Conservation (phyloP, 2,888 invertebrate genomes). For the Noctua fimbriata region DNA sequence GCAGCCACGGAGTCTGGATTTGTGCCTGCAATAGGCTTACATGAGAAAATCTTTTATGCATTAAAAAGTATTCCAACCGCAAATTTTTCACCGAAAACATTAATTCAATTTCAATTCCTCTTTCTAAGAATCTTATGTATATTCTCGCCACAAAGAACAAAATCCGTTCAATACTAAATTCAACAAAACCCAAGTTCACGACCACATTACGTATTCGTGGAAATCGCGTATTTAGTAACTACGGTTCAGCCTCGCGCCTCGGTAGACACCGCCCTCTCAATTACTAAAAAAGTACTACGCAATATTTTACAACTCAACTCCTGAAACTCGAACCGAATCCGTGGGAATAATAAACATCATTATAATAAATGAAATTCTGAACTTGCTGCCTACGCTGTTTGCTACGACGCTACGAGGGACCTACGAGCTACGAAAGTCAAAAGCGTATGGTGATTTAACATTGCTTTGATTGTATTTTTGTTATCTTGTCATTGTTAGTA, state of each 20-base stretch:
- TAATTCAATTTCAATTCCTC: not conserved
- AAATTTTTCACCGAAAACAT: not conserved
- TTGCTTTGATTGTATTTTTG: not conserved
- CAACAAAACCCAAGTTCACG: constrained; percentile 7
- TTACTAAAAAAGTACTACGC: constrained; percentile 39
- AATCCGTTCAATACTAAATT: constrained; percentile 10
- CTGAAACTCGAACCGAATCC: constrained; percentile 15
- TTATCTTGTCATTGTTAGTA: not conserved
- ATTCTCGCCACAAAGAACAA: not conserved
- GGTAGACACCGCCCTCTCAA: constrained; percentile 35
- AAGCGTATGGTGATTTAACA: not conserved
- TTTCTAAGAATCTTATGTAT: not conserved
- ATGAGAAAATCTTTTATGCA: not conserved
- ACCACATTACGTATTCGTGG: constrained; percentile 20
- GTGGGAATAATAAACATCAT: constrained; percentile 1
- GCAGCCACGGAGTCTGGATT: no score
- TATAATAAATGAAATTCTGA: constrained; percentile 5
- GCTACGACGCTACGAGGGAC: constrained; percentile 25
- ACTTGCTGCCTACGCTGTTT: constrained; percentile 2
- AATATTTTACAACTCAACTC: constrained; percentile 29
- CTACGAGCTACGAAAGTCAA: constrained; percentile 7
- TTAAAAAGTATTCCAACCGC: not conserved
- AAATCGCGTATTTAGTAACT: constrained; percentile 41
- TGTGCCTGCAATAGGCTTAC: no score
- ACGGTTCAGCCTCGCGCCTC: constrained; percentile 18